Conservation (phyloP, 2,797 vertebrate genomes). For the Pseudotriccus pelzelni region DNA sequence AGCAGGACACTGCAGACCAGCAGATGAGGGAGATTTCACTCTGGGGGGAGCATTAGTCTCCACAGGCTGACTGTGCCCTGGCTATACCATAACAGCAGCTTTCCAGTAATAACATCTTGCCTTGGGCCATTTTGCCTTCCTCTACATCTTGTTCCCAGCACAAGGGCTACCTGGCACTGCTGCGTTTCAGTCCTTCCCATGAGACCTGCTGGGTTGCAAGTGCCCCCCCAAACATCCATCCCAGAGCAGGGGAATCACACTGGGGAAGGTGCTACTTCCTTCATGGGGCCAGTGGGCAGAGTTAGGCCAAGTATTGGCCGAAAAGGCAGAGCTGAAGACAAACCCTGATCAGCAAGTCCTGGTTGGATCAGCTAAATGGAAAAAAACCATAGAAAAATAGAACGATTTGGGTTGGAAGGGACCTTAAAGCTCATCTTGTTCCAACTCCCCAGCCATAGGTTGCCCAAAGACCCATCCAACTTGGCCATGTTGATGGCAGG, state of each 20-base stretch:
- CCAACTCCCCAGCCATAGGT: neutral
- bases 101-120: neutral
- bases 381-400: neutral
- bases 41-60: neutral
- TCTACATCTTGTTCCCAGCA: rapidly evolving
- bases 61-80: neutral
- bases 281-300: rapidly evolving
- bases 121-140: neutral
- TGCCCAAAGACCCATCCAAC: neutral
- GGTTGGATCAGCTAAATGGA: neutral
- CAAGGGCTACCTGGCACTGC: neutral
- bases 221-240: neutral
- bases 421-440: neutral
- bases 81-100: neutral
- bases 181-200: neutral
- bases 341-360: neutral
- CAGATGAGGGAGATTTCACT: neutral
- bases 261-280: neutral
- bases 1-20: neutral
- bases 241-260: neutral
- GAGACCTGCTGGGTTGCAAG: neutral
- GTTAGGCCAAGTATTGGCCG: rapidly evolving
- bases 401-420: neutral
- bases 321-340: neutral
- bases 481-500: rapidly evolving